phyloP scores from a whole-genome alignment of 1,140 invertebrate species.

The Yoshiicerus persimilis region DNA sequence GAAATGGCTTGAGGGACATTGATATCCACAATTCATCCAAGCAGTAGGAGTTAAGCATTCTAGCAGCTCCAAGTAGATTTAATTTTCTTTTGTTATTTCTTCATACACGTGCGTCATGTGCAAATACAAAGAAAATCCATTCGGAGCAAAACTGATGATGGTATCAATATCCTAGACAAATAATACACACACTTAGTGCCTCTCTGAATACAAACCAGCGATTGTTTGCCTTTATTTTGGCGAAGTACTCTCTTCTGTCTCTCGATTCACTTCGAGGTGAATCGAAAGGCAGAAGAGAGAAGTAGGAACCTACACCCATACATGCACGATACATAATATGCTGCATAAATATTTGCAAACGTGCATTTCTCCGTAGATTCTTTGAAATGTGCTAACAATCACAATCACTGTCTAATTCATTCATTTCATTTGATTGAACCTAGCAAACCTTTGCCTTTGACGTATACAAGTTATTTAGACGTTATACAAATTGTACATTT shows the following conservation, averaged over 20 bases:
- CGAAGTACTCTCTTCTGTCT: too few species aligned
- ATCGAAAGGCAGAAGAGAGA: not conserved
- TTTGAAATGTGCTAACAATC: not conserved
- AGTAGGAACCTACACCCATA: too few species aligned
- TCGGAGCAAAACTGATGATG: not conserved
- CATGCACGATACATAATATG: too few species aligned
- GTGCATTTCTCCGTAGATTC: not conserved
- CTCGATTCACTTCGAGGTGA: too few species aligned
- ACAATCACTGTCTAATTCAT: not conserved
- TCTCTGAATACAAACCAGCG: not conserved
- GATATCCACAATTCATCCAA: too few species aligned
- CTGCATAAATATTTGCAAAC: not conserved
- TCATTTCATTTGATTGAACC: not conserved
- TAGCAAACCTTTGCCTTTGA: not conserved
- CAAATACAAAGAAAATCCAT: not conserved
- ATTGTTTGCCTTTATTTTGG: not conserved
- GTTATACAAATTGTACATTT: too few species aligned
- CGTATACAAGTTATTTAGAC: too few species aligned
- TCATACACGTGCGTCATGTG: not conserved
- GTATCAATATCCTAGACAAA: not conserved
- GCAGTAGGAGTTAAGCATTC: not conserved
- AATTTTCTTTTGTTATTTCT: not conserved
- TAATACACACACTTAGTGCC: not conserved
- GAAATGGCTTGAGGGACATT: not conserved
- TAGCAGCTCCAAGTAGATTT: not conserved